phyloP scores from a whole-genome alignment of 2,888 invertebrate genomes.

The Troglohyphantes excavatus region DNA sequence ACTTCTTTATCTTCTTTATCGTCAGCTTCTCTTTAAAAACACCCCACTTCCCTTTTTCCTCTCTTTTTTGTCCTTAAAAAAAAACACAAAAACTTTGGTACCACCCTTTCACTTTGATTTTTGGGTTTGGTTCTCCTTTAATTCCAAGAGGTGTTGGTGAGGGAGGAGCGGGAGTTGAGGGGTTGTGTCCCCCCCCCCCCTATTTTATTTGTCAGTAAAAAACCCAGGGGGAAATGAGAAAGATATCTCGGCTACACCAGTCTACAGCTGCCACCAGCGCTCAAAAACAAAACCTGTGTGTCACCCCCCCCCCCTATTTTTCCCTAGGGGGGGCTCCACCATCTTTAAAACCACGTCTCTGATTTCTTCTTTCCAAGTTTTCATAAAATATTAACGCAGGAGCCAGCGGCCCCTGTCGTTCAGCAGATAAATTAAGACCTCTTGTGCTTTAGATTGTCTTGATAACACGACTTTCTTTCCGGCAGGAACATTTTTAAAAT shows the following conservation, averaged over 20 bases:
- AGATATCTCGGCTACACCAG: conserved; percentile 38
- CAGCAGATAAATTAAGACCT: conserved; percentile 61
- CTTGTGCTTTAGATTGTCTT: conserved; percentile 43
- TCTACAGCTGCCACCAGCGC: conserved; percentile 63
- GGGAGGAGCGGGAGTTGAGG: conserved; percentile 13
- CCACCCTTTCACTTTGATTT: conserved; percentile 53
- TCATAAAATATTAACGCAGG: conserved; percentile 74
- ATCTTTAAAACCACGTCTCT: conserved; percentile 52
- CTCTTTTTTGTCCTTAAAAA: background rate
- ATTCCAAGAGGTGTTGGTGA: conserved; percentile 16
- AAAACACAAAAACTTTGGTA: conserved; percentile 11
- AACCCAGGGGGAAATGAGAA: background rate
- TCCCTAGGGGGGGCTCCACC: conserved; percentile 37
- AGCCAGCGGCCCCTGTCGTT: conserved; percentile 54
- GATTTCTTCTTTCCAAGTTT: conserved; percentile 53
- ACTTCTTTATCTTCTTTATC: conserved; percentile 44
- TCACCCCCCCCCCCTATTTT: conserved; percentile 15
- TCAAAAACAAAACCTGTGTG: conserved; percentile 39
- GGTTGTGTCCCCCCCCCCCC: background rate
- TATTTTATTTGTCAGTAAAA: conserved; percentile 51
- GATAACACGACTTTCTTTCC: conserved; percentile 44
- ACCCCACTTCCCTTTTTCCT: background rate
- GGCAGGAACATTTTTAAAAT: background rate
- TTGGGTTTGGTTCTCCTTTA: conserved; percentile 48
- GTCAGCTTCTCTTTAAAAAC: background rate